Evolutionary conservation across 2,888 invertebrate species (phyloP).

Genomic region (Tachina lurida): DNA sequence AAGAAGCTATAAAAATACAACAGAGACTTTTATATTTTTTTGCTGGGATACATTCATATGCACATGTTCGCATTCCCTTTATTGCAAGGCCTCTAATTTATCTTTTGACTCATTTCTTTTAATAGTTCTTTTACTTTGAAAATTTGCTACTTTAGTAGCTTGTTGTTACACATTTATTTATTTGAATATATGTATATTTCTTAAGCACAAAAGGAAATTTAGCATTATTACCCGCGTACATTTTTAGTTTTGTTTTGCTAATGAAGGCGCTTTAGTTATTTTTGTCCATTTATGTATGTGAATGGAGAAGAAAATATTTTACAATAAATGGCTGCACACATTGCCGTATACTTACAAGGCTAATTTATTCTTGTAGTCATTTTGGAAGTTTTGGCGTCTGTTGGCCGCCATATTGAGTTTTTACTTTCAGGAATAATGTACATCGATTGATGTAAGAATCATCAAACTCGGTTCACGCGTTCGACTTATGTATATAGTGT

Average conservation of each 20-base stretch:
- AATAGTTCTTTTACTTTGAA: conserved; percentile 31
- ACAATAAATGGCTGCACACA: conserved; percentile 4
- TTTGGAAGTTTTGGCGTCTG: conserved; percentile 13
- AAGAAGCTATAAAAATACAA: too few relatives aligned
- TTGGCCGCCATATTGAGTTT: too few relatives aligned
- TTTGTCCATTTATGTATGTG: conserved; percentile 31
- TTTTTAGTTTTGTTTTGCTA: conserved; percentile 50
- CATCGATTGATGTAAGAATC: too few relatives aligned
- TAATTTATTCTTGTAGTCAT: conserved; percentile 46
- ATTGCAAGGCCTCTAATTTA: conserved; percentile 58
- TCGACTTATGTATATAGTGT: too few relatives aligned
- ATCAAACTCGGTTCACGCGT: too few relatives aligned
- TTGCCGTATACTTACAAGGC: conserved; percentile 23
- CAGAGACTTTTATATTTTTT: too few relatives aligned
- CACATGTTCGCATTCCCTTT: background rate
- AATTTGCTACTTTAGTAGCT: conserved; percentile 60
- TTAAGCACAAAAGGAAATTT: conserved; percentile 61
- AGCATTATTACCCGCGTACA: conserved; percentile 59
- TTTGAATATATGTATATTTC: background rate
- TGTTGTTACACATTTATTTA: background rate
- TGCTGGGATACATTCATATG: too few relatives aligned
- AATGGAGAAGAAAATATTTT: conserved; percentile 1
- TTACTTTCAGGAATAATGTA: too few relatives aligned
- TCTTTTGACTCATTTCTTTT: conserved; percentile 50
- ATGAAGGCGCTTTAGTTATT: conserved; percentile 66